Conservation (phyloP, 2,113 vertebrate species). For the Seriola quinqueradiata region DNA sequence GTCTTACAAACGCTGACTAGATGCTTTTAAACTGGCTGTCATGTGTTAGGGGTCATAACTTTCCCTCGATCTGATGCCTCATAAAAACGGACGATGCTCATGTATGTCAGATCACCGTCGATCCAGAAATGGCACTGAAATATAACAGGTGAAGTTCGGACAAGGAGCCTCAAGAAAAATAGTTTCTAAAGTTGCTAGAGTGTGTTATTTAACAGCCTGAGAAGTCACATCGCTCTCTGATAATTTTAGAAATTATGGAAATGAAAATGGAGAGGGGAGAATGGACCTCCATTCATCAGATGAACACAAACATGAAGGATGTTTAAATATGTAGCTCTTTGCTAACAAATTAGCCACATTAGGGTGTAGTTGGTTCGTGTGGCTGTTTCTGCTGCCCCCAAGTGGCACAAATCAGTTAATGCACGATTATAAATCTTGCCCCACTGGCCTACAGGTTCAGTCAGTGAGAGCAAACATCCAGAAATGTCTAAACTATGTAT, state of each 20-base stretch:
- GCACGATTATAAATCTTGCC: neutral
- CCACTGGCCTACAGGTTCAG: too few relatives aligned
- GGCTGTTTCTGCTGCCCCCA: neutral
- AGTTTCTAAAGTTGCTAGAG: too few relatives aligned
- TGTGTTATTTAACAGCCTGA: too few relatives aligned
- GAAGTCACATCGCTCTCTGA: too few relatives aligned
- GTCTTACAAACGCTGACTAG: neutral
- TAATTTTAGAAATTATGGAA: too few relatives aligned
- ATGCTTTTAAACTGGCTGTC: neutral
- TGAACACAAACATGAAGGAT: too few relatives aligned
- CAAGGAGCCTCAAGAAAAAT: neutral
- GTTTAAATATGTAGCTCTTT: too few relatives aligned
- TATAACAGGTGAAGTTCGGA: neutral
- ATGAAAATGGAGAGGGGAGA: too few relatives aligned
- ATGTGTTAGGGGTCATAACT: neutral
- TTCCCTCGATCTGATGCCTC: neutral
- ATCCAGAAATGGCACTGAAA: neutral
- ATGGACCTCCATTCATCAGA: too few relatives aligned
- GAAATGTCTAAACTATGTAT: neutral
- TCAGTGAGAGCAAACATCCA: too few relatives aligned
- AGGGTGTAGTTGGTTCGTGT: neutral
- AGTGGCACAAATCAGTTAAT: neutral
- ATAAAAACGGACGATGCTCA: neutral
- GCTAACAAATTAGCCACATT: too few relatives aligned
- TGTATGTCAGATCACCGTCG: neutral